Evolutionary conservation across 2,888 invertebrate species (phyloP), one percentile per base, ranked within the genome.

Genomic region (Leucophenga maculata): DNA sequence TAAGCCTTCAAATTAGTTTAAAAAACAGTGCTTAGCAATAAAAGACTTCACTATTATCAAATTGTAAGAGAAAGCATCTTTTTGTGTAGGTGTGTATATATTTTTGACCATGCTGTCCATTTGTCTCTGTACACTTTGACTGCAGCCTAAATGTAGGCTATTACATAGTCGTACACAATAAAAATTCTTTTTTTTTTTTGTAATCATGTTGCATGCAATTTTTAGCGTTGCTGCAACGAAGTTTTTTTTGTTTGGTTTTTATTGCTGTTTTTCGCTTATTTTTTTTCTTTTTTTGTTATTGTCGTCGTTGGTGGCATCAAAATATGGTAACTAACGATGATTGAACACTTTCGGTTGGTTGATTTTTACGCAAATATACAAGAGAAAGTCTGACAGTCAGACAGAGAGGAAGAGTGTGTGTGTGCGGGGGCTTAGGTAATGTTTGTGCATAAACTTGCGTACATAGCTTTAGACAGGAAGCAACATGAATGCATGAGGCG

Each of bases 311-410:
- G 55, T 74, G 71, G 82, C 75, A 79, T 76, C 75, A 75, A 78
- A 81, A 80, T 79, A 80, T 80, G 84, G 79, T 83, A 85, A 81
- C 84, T 84, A 84, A 84, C 85, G 84, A 84, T 85, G 84, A 84
- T 84, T 84, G 84, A 84, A 83, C 85, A 84, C 78, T 84, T 83
- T 84, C 77, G 83, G 80, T 85, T 81, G 79, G 80, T 76, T 79
- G 82, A 77, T 78, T 82, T 77, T 73, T 69, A 77, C 72, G 68
- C 70, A 72, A 64, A 69, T 67, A 69, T 62, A 31, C 55, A 65
- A 39, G 39, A 39, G 39, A 11, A 39, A 39, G 11, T 4, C 65
- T 59, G 44, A 55, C 50, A 31, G n/a, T 50, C n/a, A n/a, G n/a
- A n/a, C n/a, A n/a, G 48, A n/a, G 50, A 32, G 11, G 14, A 14